A percentile compares a stretch with the other conserved stretches of the same genome.
Evolutionary conservation across 2,888 invertebrate genomes (phyloP).

Genomic region (Rhorus exstirpatorius): DNA sequence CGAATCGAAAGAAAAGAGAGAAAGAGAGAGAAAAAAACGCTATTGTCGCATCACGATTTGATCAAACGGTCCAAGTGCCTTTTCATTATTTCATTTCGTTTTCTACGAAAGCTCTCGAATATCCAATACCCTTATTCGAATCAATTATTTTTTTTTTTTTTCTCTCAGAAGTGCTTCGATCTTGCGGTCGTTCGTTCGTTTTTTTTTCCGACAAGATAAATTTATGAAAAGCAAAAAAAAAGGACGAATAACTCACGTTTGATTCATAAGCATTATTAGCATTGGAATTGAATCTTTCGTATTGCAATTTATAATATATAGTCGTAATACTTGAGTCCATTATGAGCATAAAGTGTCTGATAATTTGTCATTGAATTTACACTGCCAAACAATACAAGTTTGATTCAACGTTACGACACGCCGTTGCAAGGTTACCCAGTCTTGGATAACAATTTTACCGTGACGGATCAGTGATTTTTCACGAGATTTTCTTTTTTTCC

Average conservation of each 20-base stretch:
- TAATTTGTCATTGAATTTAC: constrained; percentile 68
- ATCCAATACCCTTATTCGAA: background rate
- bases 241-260: no score
- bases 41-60: constrained; percentile 61
- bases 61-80: constrained; percentile 77
- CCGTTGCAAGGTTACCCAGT: no score
- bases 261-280: background rate
- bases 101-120: constrained; percentile 30
- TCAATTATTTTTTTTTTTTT: constrained; percentile 10
- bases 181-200: background rate
- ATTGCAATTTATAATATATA: constrained; percentile 43
- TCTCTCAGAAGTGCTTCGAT: background rate
- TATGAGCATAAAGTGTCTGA: constrained; percentile 53
- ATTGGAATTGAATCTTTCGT: constrained; percentile 31
- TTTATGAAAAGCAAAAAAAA: background rate
- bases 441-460: constrained; percentile 34
- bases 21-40: constrained; percentile 30
- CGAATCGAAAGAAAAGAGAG: constrained; percentile 29
- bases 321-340: constrained; percentile 40
- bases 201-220: background rate
- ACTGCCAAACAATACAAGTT: constrained; percentile 71
- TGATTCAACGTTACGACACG: constrained; percentile 32
- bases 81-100: constrained; percentile 70
- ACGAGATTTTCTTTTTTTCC: constrained; percentile 11
- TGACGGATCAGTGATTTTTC: constrained; percentile 6